Conservation (phyloP, 2,113 vertebrate species). For the Sylvietta virens region DNA sequence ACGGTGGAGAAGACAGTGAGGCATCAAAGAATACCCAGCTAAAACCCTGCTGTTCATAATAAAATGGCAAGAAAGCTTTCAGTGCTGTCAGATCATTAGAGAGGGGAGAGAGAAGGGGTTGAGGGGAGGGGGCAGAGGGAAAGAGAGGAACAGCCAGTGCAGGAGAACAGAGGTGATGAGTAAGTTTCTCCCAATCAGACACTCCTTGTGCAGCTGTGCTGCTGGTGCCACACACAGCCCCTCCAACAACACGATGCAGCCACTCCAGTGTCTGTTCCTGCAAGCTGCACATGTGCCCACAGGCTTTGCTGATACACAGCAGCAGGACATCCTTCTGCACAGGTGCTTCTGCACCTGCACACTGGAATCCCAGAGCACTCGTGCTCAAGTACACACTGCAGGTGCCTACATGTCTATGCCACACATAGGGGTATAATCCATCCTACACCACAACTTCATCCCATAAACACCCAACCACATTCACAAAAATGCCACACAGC, state of each 20-base stretch:
- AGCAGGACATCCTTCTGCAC: neutral
- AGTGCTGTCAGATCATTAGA: neutral
- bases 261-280: neutral
- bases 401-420: accelerated
- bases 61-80: neutral
- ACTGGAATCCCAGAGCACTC: neutral
- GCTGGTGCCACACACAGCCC: neutral
- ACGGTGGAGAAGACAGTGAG: accelerated
- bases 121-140: neutral
- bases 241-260: accelerated
- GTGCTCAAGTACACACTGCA: neutral
- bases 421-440: neutral
- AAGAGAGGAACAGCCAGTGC: neutral
- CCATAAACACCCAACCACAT: neutral
- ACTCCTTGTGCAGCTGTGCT: neutral
- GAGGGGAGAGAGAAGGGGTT: neutral
- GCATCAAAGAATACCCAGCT: neutral
- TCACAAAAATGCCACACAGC: neutral
- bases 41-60: neutral
- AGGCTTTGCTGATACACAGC: neutral
- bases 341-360: neutral
- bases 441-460: neutral
- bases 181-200: neutral
- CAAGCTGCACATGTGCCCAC: accelerated
- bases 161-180: neutral